Evolutionary conservation across 1,140 invertebrate species (phyloP).

Genomic region (Diabrotica virgifera): DNA sequence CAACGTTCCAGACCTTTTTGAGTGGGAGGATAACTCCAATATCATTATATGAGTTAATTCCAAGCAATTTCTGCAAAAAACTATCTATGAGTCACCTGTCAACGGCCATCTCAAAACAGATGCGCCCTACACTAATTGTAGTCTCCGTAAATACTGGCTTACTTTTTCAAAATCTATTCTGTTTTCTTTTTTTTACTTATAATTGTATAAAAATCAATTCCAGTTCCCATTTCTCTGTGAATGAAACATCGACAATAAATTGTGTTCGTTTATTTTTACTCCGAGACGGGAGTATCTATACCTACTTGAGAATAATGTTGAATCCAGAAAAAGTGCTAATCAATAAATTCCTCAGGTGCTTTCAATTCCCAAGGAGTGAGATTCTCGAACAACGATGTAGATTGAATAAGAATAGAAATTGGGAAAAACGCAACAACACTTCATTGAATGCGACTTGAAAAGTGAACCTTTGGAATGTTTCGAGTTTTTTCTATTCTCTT

Average conservation of each 20-base stretch:
- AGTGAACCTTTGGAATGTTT: too few relatives aligned
- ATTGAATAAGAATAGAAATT: conserved; percentile 7
- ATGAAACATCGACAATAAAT: conserved; percentile 15
- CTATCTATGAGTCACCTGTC: too few relatives aligned
- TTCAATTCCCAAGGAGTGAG: conserved; percentile 4
- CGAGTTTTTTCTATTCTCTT: too few relatives aligned
- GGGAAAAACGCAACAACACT: conserved; percentile 11
- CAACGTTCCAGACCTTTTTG: too few relatives aligned
- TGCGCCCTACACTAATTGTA: too few relatives aligned
- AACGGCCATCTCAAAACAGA: too few relatives aligned
- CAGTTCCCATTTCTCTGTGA: not conserved
- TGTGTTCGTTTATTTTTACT: conserved; percentile 19
- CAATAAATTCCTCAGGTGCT: conserved; percentile 20
- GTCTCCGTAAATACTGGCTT: too few relatives aligned
- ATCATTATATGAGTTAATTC: too few relatives aligned
- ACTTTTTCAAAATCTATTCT: too few relatives aligned
- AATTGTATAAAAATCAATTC: not conserved
- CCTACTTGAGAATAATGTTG: conserved; percentile 12
- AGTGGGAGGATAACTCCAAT: too few relatives aligned
- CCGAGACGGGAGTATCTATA: not conserved
- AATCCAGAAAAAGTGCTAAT: conserved; percentile 12
- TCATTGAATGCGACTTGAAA: conserved; percentile 1
- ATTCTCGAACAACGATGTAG: conserved; percentile 4
- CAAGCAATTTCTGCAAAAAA: too few relatives aligned
- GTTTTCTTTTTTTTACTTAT: too few relatives aligned